A percentile compares a stretch with the other conserved stretches of the same genome.
Conservation (phyloP, 1,140 invertebrate species). For the Ladona fulva region DNA sequence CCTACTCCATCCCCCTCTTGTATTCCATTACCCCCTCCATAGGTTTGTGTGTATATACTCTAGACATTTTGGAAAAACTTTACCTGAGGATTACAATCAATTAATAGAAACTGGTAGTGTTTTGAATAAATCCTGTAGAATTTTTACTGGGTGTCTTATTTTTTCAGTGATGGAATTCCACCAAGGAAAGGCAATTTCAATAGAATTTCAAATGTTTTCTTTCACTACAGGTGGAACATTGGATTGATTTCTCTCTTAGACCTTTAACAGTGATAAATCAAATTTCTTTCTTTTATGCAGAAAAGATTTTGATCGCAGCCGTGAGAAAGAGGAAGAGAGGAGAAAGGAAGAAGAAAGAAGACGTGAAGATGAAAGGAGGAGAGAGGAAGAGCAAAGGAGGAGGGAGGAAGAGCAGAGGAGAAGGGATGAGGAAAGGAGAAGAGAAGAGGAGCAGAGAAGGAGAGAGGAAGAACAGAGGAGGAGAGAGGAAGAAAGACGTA, state of each 20-base stretch:
- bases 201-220: too few species aligned
- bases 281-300: neutral
- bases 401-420: slow-evolving; percentile 14
- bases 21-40: too few species aligned
- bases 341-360: neutral
- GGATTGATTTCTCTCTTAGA: neutral
- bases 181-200: too few species aligned
- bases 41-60: too few species aligned
- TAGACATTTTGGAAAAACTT: too few species aligned
- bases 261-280: neutral
- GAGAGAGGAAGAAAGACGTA: slow-evolving; percentile 17
- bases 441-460: neutral
- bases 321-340: slow-evolving; percentile 20
- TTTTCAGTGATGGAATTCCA: too few species aligned
- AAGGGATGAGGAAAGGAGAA: neutral
- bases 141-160: too few species aligned
- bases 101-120: too few species aligned
- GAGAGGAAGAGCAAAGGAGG: slow-evolving; percentile 17
- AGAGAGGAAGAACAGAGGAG: neutral
- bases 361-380: neutral
- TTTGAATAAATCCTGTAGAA: too few species aligned
- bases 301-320: slow-evolving; percentile 17
- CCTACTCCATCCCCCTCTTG: too few species aligned
- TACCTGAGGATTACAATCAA: too few species aligned
- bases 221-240: too few species aligned